Evolutionary conservation across 2,888 invertebrate species (phyloP), one percentile per base, ranked within the genome.

Genomic region (Pseudoips prasinana): DNA sequence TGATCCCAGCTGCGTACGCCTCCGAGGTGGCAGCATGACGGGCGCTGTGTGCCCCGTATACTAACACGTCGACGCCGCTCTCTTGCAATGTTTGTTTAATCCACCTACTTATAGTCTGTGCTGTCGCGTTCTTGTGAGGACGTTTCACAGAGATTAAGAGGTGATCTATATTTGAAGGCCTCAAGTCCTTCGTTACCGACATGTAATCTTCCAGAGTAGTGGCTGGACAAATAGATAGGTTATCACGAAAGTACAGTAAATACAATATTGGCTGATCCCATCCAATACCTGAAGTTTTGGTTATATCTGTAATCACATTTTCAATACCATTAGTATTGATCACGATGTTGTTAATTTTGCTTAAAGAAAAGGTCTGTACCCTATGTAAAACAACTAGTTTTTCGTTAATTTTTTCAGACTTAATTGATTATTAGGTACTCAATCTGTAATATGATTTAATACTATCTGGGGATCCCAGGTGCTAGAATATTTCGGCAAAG

Each of bases 1-100:
- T 26, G 1, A 41, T 10, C 1, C 42, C 44, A 1, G 33, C 22
- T 3, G 30, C 10, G 7, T 8, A 22, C 7, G 50, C 54, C 5
- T 39, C 29, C 0, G 53, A 52, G 4, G 54, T 51, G 25, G 50
- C 27, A 1, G 51, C 50, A 22, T 49, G 56, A 1, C 54, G 36
- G 0, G 54, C 32, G 33, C 47, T 52, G 25, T 58, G 52, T 6
- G 47, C 51, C 8, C 39, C 29, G 19, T 46, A 58, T 14, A 29
- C 22, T 1, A 22, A 0, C 2, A 39, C 25, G 22, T 49, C 40
- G 0, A 49, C 29, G 8, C 45, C 48, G 23, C 42, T 36, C 2
- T 9, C 41, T 0, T 9, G 3, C 10, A 44, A n/a, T 0, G 23
- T 17, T 6, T 27, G 25, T 19, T 46, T 46, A 1, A 50, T 44